phyloP scores from a whole-genome alignment of 1,140 invertebrate genomes.

The Heliconius himera region DNA sequence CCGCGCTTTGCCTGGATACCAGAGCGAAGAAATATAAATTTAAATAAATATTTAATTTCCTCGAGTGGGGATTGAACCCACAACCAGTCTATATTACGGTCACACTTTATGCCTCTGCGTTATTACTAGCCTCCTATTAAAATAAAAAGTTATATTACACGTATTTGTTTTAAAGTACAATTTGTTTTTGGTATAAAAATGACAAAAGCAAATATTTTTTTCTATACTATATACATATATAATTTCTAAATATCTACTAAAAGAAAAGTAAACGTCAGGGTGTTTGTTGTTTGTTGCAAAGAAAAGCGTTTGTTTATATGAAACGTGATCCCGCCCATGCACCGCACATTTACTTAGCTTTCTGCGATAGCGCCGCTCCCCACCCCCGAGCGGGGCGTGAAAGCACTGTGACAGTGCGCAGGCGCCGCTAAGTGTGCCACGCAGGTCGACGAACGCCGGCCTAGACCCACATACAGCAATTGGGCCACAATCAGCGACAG shows the following conservation, averaged over 20 bases:
- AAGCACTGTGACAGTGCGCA: slow-evolving; percentile 73
- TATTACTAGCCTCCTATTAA: too few relatives aligned
- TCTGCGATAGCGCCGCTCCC: slow-evolving; percentile 60
- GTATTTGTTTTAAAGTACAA: too few relatives aligned
- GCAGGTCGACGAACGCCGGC: slow-evolving; percentile 80
- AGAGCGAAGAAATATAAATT: too few relatives aligned
- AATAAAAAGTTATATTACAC: too few relatives aligned
- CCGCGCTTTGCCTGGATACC: too few relatives aligned
- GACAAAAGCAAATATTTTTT: not conserved
- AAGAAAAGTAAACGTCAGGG: slow-evolving; percentile 9
- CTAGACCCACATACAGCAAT: slow-evolving; percentile 81
- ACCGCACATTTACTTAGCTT: slow-evolving; percentile 65
- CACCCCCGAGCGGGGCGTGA: slow-evolving; percentile 71
- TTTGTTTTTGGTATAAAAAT: too few relatives aligned
- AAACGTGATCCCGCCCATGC: slow-evolving; percentile 48
- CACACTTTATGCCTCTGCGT: too few relatives aligned
- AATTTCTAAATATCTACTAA: not conserved
- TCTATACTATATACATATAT: not conserved
- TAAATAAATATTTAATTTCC: too few relatives aligned
- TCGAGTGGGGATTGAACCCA: too few relatives aligned
- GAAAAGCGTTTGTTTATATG: slow-evolving; percentile 35
- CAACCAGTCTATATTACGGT: too few relatives aligned
- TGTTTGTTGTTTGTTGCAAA: not conserved
- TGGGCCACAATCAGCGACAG: slow-evolving; percentile 81
- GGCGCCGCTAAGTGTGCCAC: slow-evolving; percentile 73